Conservation (phyloP, 1,140 invertebrate genomes). For the Centruroides vittatus region DNA sequence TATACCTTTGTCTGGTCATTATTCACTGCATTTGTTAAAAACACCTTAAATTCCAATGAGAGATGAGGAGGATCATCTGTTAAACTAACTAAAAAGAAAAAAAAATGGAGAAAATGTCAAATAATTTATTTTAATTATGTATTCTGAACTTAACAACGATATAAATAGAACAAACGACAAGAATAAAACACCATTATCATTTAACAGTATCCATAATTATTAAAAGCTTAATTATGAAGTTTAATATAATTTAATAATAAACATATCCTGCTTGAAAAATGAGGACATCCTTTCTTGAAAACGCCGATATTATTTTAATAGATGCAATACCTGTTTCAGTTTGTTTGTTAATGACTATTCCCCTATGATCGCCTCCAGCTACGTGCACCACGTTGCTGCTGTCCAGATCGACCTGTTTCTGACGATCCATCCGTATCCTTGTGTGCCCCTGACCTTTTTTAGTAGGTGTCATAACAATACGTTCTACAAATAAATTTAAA, state of each 20-base stretch:
- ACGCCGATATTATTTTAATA: too few relatives aligned
- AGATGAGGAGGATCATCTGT: constrained; percentile 23
- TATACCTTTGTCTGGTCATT: constrained; percentile 51
- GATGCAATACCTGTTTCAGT: neutral
- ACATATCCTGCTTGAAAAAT: neutral
- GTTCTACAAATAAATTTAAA: constrained; percentile 37
- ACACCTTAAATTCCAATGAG: constrained; percentile 72
- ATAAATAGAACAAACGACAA: too few relatives aligned
- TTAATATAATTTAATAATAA: too few relatives aligned
- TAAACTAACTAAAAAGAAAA: too few relatives aligned
- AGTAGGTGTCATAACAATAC: constrained; percentile 90
- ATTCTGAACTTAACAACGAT: too few relatives aligned
- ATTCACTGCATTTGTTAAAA: constrained; percentile 70
- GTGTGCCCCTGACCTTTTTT: constrained; percentile 64
- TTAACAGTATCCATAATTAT: too few relatives aligned
- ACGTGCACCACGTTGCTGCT: constrained; percentile 51
- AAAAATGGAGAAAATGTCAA: too few relatives aligned
- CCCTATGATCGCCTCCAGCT: constrained; percentile 82
- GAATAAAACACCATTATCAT: too few relatives aligned
- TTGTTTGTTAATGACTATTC: constrained; percentile 88
- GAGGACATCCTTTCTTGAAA: neutral
- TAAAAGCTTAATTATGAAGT: too few relatives aligned
- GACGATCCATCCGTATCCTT: constrained; percentile 68
- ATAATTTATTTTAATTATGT: too few relatives aligned
- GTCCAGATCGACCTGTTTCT: constrained; percentile 25